Percentiles rank a stretch among this genome's conserved stretches.
phyloP scores from a whole-genome alignment of 2,888 invertebrate genomes.

The Ichneumoninae sp. region DNA sequence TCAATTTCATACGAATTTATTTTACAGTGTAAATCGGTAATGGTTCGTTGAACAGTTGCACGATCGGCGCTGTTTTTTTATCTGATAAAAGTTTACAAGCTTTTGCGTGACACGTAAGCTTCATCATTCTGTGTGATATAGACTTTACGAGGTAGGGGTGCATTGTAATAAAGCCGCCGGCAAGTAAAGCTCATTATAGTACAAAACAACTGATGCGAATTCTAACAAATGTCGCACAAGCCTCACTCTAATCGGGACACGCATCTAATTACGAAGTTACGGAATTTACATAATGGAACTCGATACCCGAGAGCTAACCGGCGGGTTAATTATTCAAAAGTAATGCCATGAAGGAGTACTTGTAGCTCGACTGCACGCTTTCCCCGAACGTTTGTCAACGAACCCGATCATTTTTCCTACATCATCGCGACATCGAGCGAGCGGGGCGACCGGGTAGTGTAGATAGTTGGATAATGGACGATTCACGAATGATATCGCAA shows the following conservation, averaged over 20 bases:
- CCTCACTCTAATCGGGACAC: conserved; percentile 38
- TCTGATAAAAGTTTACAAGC: neutral
- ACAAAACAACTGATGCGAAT: neutral
- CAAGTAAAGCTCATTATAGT: too few relatives aligned
- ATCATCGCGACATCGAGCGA: neutral
- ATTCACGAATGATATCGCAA: too few relatives aligned
- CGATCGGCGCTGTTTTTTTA: neutral
- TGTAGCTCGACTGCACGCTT: neutral
- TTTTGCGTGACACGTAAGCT: neutral
- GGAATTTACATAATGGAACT: conserved; percentile 57
- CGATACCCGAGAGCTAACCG: conserved; percentile 42
- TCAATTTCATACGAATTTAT: too few relatives aligned
- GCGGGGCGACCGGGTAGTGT: too few relatives aligned
- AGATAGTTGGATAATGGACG: too few relatives aligned
- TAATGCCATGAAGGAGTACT: conserved; percentile 35
- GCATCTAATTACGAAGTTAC: conserved; percentile 49
- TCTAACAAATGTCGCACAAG: conserved; percentile 39
- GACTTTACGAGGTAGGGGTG: neutral
- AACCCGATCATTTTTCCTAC: conserved; percentile 21
- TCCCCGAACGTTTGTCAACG: neutral
- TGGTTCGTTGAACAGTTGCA: conserved; percentile 2
- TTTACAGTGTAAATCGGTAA: neutral
- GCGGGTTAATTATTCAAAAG: conserved; percentile 52
- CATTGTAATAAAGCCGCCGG: neutral
- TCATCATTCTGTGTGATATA: neutral